phyloP scores from a whole-genome alignment of 2,888 invertebrate genomes.

The Monoplex corrugatus region DNA sequence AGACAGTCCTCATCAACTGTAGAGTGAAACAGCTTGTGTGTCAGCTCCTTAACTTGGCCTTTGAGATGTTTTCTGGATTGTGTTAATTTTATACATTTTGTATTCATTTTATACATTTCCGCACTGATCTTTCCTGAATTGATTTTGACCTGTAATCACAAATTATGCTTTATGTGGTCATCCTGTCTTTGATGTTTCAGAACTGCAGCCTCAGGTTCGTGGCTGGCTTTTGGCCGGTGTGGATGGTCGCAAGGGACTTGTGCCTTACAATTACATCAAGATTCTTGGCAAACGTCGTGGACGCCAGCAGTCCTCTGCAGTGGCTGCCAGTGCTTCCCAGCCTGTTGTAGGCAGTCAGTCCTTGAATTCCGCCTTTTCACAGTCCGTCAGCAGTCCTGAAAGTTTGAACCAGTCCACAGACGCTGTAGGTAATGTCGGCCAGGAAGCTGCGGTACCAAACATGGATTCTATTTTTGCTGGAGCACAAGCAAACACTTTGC shows the following conservation, averaged over 20 bases:
- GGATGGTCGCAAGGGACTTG: conserved; percentile 83
- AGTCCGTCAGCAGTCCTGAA: neutral
- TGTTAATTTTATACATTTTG: too few species aligned
- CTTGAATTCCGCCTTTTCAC: neutral
- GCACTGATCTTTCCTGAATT: neutral
- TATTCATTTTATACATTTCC: too few species aligned
- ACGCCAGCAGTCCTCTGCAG: conserved; percentile 38
- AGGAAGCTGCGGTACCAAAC: neutral
- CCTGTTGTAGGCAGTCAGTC: neutral
- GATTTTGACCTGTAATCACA: neutral
- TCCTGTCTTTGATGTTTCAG: conserved; percentile 80
- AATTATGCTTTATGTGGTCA: neutral
- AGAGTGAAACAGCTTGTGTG: too few species aligned
- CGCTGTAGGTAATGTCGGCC: neutral
- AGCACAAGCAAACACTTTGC: neutral
- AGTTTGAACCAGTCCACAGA: neutral
- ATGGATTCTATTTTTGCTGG: conserved; percentile 40
- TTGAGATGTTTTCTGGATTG: too few species aligned
- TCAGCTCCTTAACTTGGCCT: too few species aligned
- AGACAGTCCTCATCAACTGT: too few species aligned
- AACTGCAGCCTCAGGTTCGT: conserved; percentile 87
- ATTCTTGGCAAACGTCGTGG: conserved; percentile 81
- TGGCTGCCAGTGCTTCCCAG: neutral
- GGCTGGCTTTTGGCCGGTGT: conserved; percentile 84
- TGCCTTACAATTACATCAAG: conserved; percentile 84